A percentile compares a stretch with the other conserved stretches of the same genome.
These are phyloP conservation scores for Drosophila sproati DNA, from an alignment of 1,140 invertebrate genomes.

Conservation along the genomic window DNA sequence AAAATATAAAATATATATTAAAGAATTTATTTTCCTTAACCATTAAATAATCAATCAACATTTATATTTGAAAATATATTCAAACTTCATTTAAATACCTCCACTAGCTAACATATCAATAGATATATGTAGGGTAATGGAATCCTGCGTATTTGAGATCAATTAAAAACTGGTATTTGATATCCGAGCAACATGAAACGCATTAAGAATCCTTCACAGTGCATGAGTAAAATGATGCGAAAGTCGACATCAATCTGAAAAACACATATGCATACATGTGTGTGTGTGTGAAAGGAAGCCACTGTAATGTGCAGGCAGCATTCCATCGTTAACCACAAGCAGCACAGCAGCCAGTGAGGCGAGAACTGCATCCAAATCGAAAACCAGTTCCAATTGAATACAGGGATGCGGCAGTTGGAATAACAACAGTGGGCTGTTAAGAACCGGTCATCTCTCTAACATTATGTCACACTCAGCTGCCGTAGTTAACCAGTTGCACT, in stretches of 20 bases:
- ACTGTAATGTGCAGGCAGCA: slow-evolving; percentile 41
- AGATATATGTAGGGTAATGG: not conserved
- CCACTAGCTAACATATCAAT: no score
- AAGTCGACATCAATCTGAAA: slow-evolving; percentile 41
- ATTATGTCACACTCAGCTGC: slow-evolving; percentile 30
- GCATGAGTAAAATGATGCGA: slow-evolving; percentile 33
- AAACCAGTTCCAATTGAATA: slow-evolving; percentile 42
- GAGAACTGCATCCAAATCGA: slow-evolving; percentile 13
- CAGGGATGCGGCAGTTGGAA: slow-evolving; percentile 15
- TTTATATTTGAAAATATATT: no score
- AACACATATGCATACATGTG: slow-evolving; percentile 15
- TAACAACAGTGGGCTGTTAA: slow-evolving; percentile 34
- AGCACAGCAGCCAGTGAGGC: slow-evolving; percentile 21
- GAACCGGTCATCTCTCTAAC: slow-evolving; percentile 29
- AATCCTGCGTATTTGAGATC: slow-evolving; percentile 23
- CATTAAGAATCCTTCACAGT: slow-evolving; percentile 49
- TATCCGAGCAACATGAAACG: slow-evolving; percentile 40
- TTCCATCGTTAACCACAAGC: slow-evolving; percentile 46
- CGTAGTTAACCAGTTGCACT: slow-evolving; percentile 34
- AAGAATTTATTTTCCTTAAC: no score
- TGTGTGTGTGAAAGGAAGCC: slow-evolving; percentile 32
- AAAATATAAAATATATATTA: no score
- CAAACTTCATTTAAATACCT: no score
- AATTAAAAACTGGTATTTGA: slow-evolving; percentile 55
- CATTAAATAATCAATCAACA: no score